Conservation (phyloP, 2,113 vertebrate species). For the Platanista minor region DNA sequence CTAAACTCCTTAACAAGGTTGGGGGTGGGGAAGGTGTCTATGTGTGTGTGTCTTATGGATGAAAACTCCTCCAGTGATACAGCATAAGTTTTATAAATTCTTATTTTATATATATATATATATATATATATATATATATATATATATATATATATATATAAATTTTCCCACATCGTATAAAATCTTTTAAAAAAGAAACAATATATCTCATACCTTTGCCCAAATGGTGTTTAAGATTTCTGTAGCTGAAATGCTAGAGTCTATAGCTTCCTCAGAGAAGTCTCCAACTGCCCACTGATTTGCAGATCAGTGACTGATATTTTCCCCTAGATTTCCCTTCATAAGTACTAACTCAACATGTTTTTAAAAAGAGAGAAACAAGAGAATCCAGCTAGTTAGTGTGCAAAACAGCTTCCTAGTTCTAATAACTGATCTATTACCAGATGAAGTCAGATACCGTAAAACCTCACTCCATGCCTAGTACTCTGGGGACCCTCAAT, state of each 20-base stretch:
- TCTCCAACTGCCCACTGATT: neutral
- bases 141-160: neutral
- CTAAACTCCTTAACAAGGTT: neutral
- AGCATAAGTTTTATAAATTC: neutral
- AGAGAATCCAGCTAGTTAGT: neutral
- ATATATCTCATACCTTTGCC: neutral
- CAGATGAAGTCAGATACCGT: neutral
- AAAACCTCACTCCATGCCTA: neutral
- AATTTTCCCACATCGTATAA: neutral
- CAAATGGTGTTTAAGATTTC: neutral
- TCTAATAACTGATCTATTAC: neutral
- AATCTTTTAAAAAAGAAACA: neutral
- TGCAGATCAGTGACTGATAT: neutral
- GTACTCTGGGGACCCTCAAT: neutral
- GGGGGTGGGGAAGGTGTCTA: no score
- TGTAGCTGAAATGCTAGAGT: neutral
- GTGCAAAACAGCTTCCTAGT: neutral
- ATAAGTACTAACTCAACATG: neutral
- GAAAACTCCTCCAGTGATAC: neutral
- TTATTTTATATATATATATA: neutral
- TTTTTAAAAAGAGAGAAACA: neutral
- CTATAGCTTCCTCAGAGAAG: neutral
- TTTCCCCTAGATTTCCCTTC: neutral
- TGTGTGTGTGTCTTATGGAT: neutral
- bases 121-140: neutral